Evolutionary conservation across 2,113 vertebrate species (phyloP).

Genomic region (Corythoichthys intestinalis): DNA sequence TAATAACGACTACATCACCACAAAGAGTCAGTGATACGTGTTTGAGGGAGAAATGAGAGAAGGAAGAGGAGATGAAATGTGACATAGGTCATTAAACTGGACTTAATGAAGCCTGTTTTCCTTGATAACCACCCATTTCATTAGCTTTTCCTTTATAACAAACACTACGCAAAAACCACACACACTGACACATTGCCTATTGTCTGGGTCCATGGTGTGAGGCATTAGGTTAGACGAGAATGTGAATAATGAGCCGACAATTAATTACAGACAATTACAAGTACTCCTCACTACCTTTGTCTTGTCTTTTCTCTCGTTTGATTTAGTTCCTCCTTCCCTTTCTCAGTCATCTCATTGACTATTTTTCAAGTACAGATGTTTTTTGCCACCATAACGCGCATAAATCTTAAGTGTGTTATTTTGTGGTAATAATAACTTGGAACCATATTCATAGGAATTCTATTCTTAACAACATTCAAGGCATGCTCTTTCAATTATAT

Average conservation of each 20-base stretch:
- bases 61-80: slow-evolving; percentile 33
- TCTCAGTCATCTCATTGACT: neutral
- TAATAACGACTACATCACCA: neutral
- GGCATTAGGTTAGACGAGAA: slow-evolving; percentile 45
- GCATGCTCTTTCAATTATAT: neutral
- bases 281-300: slow-evolving; percentile 15
- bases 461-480: neutral
- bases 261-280: slow-evolving; percentile 52
- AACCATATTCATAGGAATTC: neutral
- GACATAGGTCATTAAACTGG: slow-evolving; percentile 59
- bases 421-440: neutral
- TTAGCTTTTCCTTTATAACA: slow-evolving; percentile 39
- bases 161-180: slow-evolving; percentile 18
- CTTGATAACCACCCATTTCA: slow-evolving; percentile 60
- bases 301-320: neutral
- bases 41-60: slow-evolving; percentile 18
- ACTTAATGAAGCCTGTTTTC: slow-evolving; percentile 57
- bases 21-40: neutral
- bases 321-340: neutral
- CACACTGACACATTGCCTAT: neutral
- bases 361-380: neutral
- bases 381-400: neutral
- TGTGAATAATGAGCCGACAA: slow-evolving; percentile 49
- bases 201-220: slow-evolving; percentile 30
- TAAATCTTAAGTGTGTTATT: neutral